A percentile compares a stretch with the other conserved stretches of the same genome.
phyloP scores from a whole-genome alignment of 2,888 invertebrate species.

The Eupithecia centaureata region DNA sequence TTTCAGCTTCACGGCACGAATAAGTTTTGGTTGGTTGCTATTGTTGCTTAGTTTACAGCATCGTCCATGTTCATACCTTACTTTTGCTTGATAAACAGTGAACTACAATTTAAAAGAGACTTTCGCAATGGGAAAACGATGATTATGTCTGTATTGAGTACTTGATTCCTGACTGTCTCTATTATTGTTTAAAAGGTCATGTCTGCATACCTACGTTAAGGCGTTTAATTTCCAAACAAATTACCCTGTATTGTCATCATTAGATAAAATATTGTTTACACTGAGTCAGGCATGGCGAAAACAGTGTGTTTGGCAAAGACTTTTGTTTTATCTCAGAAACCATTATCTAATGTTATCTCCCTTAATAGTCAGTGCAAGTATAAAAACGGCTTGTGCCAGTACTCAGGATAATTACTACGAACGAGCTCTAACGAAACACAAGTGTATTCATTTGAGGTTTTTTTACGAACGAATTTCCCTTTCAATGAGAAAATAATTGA shows the following conservation, averaged over 20 bases:
- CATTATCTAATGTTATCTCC: constrained; percentile 79
- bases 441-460: constrained; percentile 59
- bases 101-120: too few relatives aligned
- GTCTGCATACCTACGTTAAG: neutral
- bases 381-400: constrained; percentile 65
- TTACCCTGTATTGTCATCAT: constrained; percentile 50
- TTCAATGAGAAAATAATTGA: constrained; percentile 58
- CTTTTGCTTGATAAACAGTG: too few relatives aligned
- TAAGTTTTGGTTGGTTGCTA: too few relatives aligned
- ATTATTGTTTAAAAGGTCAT: neutral
- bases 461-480: constrained; percentile 75
- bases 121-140: too few relatives aligned
- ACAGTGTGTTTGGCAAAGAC: constrained; percentile 74
- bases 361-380: constrained; percentile 70
- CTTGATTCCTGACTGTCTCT: too few relatives aligned
- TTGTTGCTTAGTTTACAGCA: too few relatives aligned
- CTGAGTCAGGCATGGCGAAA: constrained; percentile 79
- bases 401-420: constrained; percentile 69
- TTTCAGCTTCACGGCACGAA: too few relatives aligned
- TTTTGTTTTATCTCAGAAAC: constrained; percentile 68
- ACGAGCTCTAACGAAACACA: constrained; percentile 75
- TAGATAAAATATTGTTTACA: constrained; percentile 56
- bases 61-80: too few relatives aligned
- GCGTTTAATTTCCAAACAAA: neutral
- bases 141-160: too few relatives aligned